Percentiles rank a stretch among this genome's conserved stretches.
phyloP scores from a whole-genome alignment of 1,140 invertebrate genomes.

The Habropoda laboriosa region DNA sequence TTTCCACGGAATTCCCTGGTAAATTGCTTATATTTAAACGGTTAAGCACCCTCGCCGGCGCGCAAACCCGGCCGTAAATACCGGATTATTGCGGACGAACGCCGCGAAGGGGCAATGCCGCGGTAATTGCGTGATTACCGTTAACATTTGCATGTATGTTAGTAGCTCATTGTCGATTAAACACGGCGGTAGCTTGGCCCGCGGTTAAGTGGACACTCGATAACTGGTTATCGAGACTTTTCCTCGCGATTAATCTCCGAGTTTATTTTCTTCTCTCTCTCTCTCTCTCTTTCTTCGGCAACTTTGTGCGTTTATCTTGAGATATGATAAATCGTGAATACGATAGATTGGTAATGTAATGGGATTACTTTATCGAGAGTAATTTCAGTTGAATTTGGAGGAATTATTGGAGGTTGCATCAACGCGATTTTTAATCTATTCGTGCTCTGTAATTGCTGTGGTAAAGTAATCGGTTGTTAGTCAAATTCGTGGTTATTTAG shows the following conservation, averaged over 20 bases:
- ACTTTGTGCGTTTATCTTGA: no score
- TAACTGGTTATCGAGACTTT: background rate
- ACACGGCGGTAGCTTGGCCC: no score
- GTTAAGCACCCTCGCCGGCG: conserved; percentile 1
- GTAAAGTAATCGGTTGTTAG: no score
- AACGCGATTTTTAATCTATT: no score
- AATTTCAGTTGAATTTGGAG: no score
- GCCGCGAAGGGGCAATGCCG: background rate
- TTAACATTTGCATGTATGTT: conserved; percentile 36
- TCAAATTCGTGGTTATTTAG: no score
- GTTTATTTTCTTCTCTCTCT: background rate
- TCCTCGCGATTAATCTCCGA: background rate
- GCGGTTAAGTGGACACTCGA: background rate
- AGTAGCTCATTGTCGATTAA: conserved; percentile 28
- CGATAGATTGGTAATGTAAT: no score
- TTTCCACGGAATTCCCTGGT: conserved; percentile 12
- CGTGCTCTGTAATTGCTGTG: no score
- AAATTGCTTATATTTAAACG: conserved; percentile 36
- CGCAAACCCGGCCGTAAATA: conserved; percentile 31
- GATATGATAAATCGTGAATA: no score
- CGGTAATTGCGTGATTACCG: conserved; percentile 43
- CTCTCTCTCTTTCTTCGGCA: background rate
- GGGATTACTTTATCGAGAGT: no score
- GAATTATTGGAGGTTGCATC: no score
- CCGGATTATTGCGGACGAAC: conserved; percentile 33